Evolutionary conservation across 2,797 vertebrate genomes (phyloP).

Genomic region (Rhinichthys osculus): DNA sequence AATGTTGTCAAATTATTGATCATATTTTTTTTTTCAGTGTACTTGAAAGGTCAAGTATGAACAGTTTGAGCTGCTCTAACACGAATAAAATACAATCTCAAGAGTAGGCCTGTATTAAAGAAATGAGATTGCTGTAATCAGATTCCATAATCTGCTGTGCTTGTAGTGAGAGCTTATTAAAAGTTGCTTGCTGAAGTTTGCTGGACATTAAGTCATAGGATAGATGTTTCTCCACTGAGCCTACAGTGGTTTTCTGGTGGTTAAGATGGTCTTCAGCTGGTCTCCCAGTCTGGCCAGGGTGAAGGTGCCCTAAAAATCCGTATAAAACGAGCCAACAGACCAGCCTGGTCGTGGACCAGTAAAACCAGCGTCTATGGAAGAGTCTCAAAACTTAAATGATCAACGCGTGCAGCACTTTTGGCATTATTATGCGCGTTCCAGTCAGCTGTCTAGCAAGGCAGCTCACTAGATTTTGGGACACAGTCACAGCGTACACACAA

Average conservation of each 20-base stretch:
- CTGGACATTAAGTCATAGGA: not conserved
- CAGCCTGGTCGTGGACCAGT: not conserved
- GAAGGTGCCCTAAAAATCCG: not conserved
- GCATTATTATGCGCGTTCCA: not conserved
- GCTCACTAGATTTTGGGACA: not conserved
- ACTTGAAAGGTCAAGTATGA: not conserved
- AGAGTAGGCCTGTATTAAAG: not conserved
- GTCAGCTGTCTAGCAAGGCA: not conserved
- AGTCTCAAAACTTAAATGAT: not conserved
- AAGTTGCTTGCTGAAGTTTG: slow-evolving; percentile 6
- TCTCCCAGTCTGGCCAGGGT: not conserved
- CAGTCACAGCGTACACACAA: not conserved
- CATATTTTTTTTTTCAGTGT: too few relatives aligned
- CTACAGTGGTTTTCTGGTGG: not conserved
- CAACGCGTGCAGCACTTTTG: not conserved
- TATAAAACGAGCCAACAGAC: not conserved
- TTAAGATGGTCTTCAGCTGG: not conserved
- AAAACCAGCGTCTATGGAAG: not conserved
- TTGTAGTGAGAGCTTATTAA: slow-evolving; percentile 35
- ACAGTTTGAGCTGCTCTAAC: not conserved
- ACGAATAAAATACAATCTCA: not conserved
- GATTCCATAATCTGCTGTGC: slow-evolving; percentile 32
- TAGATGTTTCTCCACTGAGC: not conserved
- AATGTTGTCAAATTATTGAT: too few relatives aligned
- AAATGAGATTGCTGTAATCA: slow-evolving; percentile 25